Base-by-base conservation (phyloP, 2,888 invertebrate genomes). In the Venusia cambrica region DNA sequence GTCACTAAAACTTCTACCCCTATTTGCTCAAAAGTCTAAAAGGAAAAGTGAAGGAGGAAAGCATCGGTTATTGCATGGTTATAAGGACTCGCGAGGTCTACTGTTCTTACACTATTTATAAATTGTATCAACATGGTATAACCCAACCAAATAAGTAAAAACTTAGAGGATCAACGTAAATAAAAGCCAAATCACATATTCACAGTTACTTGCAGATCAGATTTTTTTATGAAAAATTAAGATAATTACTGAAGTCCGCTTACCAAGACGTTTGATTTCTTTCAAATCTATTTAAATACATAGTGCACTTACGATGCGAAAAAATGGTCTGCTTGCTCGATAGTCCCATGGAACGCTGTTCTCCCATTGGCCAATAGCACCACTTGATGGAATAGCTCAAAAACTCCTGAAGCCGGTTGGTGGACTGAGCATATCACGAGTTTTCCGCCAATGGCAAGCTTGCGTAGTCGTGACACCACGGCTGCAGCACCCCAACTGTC, bases 401-500 rank as follows among this genome's bases (percentile, higher is more conserved):
- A 95, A 19, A 94, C 89, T 45, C 96, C 94, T 0, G 96, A 96
- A 1, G 94, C 94, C 0, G 97, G 97, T 71, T 97, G 97, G 74
- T 97, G 97, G 24, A 97, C 94, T 0, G 97, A 95, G 60, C 95
- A 94, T 29, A 97, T 88, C 15, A 97, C 92, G 9, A 94, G 90
- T 77, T 94, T 94, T 2, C 94, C 94, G 14, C 90, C 87, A 20
- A 76, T 73, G 4, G 93, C 88, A 14, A 94, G 84, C 48, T 89
- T 88, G 18, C 90, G 87, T 13, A 95, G 77, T 0, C 92, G 91
- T 44, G 91, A 90, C 4, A 96, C 91, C 0, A 97, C 94, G 6
- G 92, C 90, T 45, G 92, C 91, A 0, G 98, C 97, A 64, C 93
- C 95, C 73, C 91, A 97, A 52, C 96, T 96, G 74, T 98, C 98